Base-by-base conservation (phyloP, 2,888 invertebrate genomes). In the Leptopilina syphax region DNA sequence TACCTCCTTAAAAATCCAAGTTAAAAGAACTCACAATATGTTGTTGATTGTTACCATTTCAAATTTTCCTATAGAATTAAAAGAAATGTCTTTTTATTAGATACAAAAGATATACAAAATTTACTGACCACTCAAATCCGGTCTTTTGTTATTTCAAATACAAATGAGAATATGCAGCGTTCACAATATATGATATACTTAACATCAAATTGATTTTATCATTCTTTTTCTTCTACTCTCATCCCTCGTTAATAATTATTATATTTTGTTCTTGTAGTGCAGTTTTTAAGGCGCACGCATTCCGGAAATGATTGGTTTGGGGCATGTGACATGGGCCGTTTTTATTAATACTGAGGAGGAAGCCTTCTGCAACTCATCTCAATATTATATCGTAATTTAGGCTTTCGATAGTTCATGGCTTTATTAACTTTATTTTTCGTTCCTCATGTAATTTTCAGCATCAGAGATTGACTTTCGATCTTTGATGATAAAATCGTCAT, bases 381-480 rank as follows among this genome's bases (percentile, higher is more conserved):
- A 63, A 18, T 18, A 73, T 44, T 44, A 6, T 0, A 6, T 54
- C 27, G 57, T 73, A 73, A 73, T 73, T 73, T 73, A 34, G 34
- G 70, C 34, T 50, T 73, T 73, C 13, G 50, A 54, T 73, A 54
- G 34, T 73, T 73, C 57, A 73, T 73, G 50, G 54, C 70, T 73
- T 70, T 70, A 70, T 70, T 70, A 70, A 70, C 70, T 54, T 34
- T 57, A 73, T 18, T 18, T 73, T 54, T 34, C 70, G 13, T 73
- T 73, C 70, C 57, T 57, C 27, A 9, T 2, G 54, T 57, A 57
- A 54, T 18, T 54, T 54, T 73, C 54, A 27, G 8, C 27, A 73
- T 54, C 70, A 73, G 57, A 73, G 57, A 73, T 54, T 68, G 68
- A 68, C 68, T 50, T 68, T 68, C 68, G 27, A 27, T 68, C 68